These are phyloP conservation scores for Ahaetulla prasina DNA, from an alignment of 2,113 vertebrate genomes.

Conservation along the genomic window DNA sequence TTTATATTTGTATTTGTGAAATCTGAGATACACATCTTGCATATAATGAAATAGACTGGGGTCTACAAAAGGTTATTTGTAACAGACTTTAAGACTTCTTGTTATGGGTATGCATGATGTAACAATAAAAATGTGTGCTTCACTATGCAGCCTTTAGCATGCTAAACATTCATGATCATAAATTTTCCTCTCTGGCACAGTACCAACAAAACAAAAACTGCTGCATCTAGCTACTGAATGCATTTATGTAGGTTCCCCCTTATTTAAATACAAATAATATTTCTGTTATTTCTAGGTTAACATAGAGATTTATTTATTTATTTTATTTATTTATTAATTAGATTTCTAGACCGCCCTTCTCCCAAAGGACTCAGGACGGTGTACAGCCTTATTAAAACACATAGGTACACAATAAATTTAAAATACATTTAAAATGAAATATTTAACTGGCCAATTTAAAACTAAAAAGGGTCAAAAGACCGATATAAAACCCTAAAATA, in stretches of 20 bases:
- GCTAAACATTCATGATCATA: not conserved
- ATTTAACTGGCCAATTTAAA: too few species aligned
- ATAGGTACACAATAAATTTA: too few species aligned
- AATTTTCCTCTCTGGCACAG: not conserved
- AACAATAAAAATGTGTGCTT: not conserved
- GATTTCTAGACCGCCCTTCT: too few species aligned
- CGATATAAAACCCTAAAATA: too few species aligned
- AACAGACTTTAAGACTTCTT: not conserved
- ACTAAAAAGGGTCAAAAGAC: too few species aligned
- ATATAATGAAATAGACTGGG: not conserved
- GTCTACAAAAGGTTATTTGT: not conserved
- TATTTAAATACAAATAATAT: not conserved
- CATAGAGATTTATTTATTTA: too few species aligned
- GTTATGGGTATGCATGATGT: not conserved
- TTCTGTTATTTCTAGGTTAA: not conserved
- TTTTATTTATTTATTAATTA: too few species aligned
- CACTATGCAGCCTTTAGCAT: not conserved
- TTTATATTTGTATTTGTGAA: not conserved
- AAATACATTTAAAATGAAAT: too few species aligned
- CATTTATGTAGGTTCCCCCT: not conserved
- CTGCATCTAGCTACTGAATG: not conserved
- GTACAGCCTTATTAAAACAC: too few species aligned
- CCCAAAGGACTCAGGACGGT: too few species aligned
- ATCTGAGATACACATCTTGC: not conserved
- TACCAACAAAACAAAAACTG: not conserved